These are phyloP conservation scores for Ephydatia muelleri DNA, from an alignment of 37 sponge, comb jelly and placozoan genomes.

Conservation along the genomic window DNA sequence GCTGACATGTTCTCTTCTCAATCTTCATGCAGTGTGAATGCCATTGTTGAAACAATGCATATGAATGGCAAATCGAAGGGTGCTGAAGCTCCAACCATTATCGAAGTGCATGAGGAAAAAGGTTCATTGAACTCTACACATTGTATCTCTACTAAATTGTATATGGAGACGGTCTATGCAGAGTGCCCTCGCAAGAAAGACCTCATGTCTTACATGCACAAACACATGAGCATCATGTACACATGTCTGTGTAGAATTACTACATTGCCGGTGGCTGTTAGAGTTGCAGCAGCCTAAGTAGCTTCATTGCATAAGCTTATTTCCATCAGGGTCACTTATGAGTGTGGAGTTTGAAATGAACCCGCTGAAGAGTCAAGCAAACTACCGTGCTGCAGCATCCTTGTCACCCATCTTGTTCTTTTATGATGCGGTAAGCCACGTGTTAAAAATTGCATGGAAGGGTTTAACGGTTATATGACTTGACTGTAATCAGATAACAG, in stretches of 20 bases:
- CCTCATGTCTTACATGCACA: too few species aligned
- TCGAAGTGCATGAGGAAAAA: neutral
- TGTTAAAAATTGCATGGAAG: neutral
- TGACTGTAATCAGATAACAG: constrained; percentile 40
- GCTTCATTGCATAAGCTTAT: too few species aligned
- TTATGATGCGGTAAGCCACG: constrained; percentile 69
- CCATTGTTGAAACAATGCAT: neutral
- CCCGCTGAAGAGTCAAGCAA: constrained; percentile 58
- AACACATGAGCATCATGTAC: too few species aligned
- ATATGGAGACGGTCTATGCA: too few species aligned
- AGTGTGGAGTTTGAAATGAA: constrained; percentile 60
- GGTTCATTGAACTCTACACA: neutral
- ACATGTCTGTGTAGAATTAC: too few species aligned
- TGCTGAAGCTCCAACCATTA: neutral
- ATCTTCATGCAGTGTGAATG: neutral
- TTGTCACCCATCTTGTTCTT: constrained; percentile 57
- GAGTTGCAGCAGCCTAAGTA: too few species aligned
- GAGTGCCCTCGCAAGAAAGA: too few species aligned
- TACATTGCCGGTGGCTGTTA: too few species aligned
- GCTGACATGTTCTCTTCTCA: neutral
- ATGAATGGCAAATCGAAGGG: neutral
- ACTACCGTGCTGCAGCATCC: constrained; percentile 33
- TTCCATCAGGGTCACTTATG: constrained; percentile 14
- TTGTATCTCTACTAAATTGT: too few species aligned
- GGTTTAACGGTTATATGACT: neutral